Base-by-base conservation (phyloP, 2,113 vertebrate genomes). In the Callospermophilus lateralis region DNA sequence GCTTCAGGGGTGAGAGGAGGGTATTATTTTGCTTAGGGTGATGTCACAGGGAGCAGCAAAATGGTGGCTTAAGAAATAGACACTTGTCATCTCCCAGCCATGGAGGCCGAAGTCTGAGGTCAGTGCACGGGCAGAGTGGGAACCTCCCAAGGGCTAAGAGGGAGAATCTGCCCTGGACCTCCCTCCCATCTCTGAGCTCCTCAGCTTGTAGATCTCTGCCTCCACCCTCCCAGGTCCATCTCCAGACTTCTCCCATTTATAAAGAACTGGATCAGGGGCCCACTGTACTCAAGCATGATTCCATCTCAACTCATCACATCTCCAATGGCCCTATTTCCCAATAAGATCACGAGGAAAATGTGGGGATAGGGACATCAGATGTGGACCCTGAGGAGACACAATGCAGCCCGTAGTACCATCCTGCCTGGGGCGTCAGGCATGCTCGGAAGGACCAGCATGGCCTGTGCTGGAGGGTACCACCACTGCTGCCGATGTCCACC, bases 401-500 rank as follows among this genome's bases (percentile, higher is more conserved):
- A 30, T 53, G 51, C 15, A 83, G 19, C 16, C 58, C 48, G 17
- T 48, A 4, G 19, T 13, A 39, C 73, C 6, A 7, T 30, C 19
- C 11, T 53, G 6, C 68, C 5, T 37, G 28, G 65, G 24, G n/a
- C 53, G 84, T 7, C 26, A 42, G 1, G 13, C 26, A 1, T 10
- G 11, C 34, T 68, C 55, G 68, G 17, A 53, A 28, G 61, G 16
- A 16, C 24, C 24, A 20, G 0, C 55, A 6, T 0, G 8, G 19
- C 19, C 6, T 16, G 0, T 13, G 26, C 10, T 19, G 0, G 10
- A 51, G 53, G 34, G 22, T 4, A 26, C 34, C 19, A 1, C 17
- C 11, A 2, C 15, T 20, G 6, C 0, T 28, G 61, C 26, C 26
- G 30, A 70, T 0, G 0, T 4, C 65, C 1, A 34, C 4, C 3